These are phyloP conservation scores for Drosophila melanica DNA, from an alignment of 1,140 invertebrate species.

Conservation along the genomic window DNA sequence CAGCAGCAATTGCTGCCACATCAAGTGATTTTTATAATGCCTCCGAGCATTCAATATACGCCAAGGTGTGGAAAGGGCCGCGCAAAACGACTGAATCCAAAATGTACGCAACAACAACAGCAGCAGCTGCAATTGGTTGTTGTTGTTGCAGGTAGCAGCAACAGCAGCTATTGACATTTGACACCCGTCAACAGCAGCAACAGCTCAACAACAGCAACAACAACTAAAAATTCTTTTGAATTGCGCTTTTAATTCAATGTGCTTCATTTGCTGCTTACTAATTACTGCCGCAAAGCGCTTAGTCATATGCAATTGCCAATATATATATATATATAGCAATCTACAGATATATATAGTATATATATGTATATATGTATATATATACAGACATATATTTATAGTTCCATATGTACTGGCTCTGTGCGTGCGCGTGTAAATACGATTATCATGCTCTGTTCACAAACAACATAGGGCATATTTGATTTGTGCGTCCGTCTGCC, in stretches of 20 bases:
- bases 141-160: neutral
- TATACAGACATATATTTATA: slow-evolving; percentile 2
- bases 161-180: slow-evolving; percentile 4
- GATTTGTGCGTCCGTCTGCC: too few species aligned
- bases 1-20: slow-evolving; percentile 34
- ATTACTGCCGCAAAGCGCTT: slow-evolving; percentile 17
- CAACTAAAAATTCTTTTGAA: slow-evolving; percentile 23
- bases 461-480: too few species aligned
- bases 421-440: neutral
- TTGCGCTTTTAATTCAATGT: slow-evolving; percentile 27
- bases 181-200: slow-evolving; percentile 1
- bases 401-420: neutral
- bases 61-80: slow-evolving; percentile 84
- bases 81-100: slow-evolving; percentile 83
- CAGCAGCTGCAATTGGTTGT: neutral
- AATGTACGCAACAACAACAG: slow-evolving; percentile 68
- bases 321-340: neutral
- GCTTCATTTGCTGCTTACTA: slow-evolving; percentile 8
- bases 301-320: slow-evolving; percentile 18
- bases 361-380: neutral
- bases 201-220: slow-evolving; percentile 14
- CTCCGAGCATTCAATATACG: slow-evolving; percentile 80
- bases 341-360: neutral
- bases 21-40: slow-evolving; percentile 51
- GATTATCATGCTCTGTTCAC: too few species aligned